Base-by-base conservation (phyloP, 2,113 vertebrate genomes). In the Neogobius melanostomus region DNA sequence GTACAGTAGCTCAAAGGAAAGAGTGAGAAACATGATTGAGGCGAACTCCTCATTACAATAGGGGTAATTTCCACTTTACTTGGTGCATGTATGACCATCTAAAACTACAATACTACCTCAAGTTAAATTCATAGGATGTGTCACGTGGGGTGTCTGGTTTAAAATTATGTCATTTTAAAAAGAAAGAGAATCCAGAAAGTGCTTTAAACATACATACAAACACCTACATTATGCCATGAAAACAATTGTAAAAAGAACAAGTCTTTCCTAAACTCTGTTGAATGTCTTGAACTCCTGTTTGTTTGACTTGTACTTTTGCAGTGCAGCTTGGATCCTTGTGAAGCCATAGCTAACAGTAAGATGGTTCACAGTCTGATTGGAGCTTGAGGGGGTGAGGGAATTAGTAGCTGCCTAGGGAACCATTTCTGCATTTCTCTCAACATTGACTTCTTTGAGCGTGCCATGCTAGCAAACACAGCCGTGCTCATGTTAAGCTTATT, bases 401-500 rank as follows among this genome's bases (percentile, higher is more conserved):
- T 91, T 90, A 89, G 91, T 73, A 83, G 85, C 83, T 88, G 88
- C 89, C 89, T 87, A 81, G 78, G 81, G 88, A 90, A 72, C 74
- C 81, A 87, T 90, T 90, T 89, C 88, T 87, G 91, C 87, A 88
- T 91, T 90, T 82, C 89, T 90, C 87, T 87, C 77, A 82, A 88
- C 82, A 79, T 7, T 66, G 85, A 88, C 86, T 79, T 88, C 86
- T 89, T 90, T 90, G 88, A 82, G 76, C 66, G 77, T 80, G 50
- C 82, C 81, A 64, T 87, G 90, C 87, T 89, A 81, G 86, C 81
- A 70, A 91, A 91, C 87, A 91, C 86, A 89, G 90, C 87, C 84
- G 81, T 82, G 91, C 90, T 92, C 89, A 91, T 90, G 91, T 88
- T 92, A 93, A 93, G 90, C 92, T 90, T 89, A 91, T 93, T 93